Conservation (phyloP, 2,797 vertebrate species). For the Siniperca scherzeri region DNA sequence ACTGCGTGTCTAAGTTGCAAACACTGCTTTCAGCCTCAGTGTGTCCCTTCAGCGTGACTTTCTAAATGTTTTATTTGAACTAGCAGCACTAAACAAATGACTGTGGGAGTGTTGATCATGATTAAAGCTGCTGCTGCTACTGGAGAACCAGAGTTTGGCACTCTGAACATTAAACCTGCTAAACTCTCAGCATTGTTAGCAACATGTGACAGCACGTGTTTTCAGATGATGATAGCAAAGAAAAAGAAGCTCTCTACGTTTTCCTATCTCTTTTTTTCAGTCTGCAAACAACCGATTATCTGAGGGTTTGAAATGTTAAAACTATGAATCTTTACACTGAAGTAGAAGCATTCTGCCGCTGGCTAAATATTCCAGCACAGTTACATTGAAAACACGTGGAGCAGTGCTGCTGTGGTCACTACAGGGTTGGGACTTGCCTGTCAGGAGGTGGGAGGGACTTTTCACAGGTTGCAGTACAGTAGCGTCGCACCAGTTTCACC, state of each 20-base stretch:
- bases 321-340: background rate
- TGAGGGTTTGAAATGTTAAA: background rate
- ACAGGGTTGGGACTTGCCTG: slow-evolving; percentile 30
- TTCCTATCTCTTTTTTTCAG: background rate
- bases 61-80: background rate
- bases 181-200: background rate
- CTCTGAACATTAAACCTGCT: background rate
- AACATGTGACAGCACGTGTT: background rate
- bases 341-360: background rate
- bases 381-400: background rate
- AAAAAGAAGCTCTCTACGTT: background rate
- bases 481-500: slow-evolving; percentile 50
- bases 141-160: slow-evolving; percentile 8
- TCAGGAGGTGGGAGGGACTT: slow-evolving; percentile 35
- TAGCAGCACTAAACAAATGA: background rate
- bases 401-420: slow-evolving; percentile 6
- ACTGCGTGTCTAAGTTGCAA: background rate
- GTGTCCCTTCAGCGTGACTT: background rate
- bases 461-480: slow-evolving; percentile 57
- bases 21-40: background rate
- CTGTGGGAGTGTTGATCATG: background rate
- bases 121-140: background rate
- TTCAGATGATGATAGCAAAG: background rate
- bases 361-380: background rate
- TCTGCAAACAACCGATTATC: background rate